Conservation (phyloP, 2,888 invertebrate species). For the Mystacides longicornis region DNA sequence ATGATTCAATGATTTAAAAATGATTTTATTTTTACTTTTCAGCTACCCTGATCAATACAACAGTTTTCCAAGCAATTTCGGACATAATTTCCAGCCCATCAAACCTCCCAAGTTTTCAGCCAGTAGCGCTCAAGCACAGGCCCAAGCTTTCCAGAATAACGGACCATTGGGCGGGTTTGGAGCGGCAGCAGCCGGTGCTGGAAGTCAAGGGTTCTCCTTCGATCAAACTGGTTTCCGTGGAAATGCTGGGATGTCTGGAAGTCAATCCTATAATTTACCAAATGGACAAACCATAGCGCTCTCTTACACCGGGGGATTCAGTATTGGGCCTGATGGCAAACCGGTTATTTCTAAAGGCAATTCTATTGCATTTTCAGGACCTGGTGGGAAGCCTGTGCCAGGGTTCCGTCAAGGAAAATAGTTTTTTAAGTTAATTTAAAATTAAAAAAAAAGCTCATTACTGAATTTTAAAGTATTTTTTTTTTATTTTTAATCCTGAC, state of each 20-base stretch:
- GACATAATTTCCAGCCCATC: conserved; percentile 18
- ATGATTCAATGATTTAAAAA: too few relatives aligned
- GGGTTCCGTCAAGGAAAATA: background rate
- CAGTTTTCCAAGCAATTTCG: conserved; percentile 9
- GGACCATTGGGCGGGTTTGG: conserved; percentile 31
- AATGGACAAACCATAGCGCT: conserved; percentile 38
- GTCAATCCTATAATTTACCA: conserved; percentile 36
- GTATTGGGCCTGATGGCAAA: conserved; percentile 28
- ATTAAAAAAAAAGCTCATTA: background rate
- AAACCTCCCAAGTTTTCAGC: conserved; percentile 20
- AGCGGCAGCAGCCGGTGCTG: conserved; percentile 34
- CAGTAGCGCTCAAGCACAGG: conserved; percentile 24
- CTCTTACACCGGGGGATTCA: conserved; percentile 34
- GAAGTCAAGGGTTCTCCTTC: conserved; percentile 33
- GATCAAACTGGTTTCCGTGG: conserved; percentile 29
- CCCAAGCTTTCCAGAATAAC: conserved; percentile 24
- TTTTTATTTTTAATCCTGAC: too few relatives aligned
- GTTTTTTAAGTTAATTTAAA: too few relatives aligned
- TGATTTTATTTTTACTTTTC: background rate
- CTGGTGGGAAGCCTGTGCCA: conserved; percentile 17
- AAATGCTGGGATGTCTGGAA: conserved; percentile 34
- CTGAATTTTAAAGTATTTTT: too few relatives aligned
- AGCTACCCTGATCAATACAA: background rate
- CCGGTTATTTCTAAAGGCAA: conserved; percentile 22
- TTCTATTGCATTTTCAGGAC: conserved; percentile 23